Evolutionary conservation across 1,140 invertebrate genomes (phyloP), one percentile per base, ranked within the genome.

Genomic region (Acromyrmex charruanus): DNA sequence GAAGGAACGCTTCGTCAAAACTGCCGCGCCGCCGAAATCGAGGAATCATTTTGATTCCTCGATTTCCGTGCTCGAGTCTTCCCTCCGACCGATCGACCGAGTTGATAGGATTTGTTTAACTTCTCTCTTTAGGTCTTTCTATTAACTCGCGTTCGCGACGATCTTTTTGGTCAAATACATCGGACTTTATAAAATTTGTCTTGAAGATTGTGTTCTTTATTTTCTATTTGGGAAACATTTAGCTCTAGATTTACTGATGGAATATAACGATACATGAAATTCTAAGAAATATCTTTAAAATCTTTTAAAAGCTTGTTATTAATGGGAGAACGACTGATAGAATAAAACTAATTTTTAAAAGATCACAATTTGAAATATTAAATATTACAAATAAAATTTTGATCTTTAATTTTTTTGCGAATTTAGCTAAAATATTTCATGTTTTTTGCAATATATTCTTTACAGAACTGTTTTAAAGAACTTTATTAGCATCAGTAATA

Each of bases 21-120:
- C 16, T 18, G 65, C 68, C 80, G 16, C 31, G 79, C 55, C 39
- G 53, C 16, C 35, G 39, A 21, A 21, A 21, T 21, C 21, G 21
- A 21, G 21, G 21, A 21, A 61, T 84, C 53, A 51, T 58, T 72
- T 58, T 25, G 49, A 71, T 39, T 74, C 39, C 55, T 84, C 55
- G 55, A 74, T 74, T 82, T 58, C 39, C 69, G 39, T 35, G 53
- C n/a, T 59, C 35, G 66, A 71, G 35, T 72, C 68, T 82, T 82
- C 39, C 21, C 53, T 58, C 39, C 55, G 55, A 49, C 39, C 69
- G 53, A 84, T 59, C 49, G 21, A 49, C 12, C 55, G 58, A n/a
- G 14, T 74, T 39, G 69, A 82, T 82, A 74, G 55, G 53, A 74
- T 61, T 51, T 25, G 69, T 74, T 61, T 44, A 39, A 61, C 25